Percentiles rank a stretch among this genome's conserved stretches.
These are phyloP conservation scores for Pygoscelis adeliae DNA, from an alignment of 2,113 vertebrate genomes.

Conservation along the genomic window DNA sequence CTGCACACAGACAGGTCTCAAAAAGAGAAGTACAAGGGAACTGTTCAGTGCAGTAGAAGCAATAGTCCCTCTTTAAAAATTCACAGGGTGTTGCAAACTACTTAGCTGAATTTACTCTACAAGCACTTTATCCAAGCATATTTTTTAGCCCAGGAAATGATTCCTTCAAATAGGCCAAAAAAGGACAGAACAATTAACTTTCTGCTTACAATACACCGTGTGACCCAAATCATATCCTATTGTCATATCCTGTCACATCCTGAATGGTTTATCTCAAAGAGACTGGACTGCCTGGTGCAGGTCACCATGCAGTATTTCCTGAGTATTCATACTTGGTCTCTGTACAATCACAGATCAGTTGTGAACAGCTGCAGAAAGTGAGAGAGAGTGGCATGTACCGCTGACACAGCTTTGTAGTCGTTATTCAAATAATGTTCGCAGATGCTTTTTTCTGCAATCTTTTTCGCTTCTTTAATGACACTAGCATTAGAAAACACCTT, in stretches of 20 bases:
- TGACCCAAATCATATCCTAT: background rate
- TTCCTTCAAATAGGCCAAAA: background rate
- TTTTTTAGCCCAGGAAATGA: background rate
- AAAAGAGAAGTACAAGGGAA: background rate
- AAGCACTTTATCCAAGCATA: background rate
- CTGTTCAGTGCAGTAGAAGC: background rate
- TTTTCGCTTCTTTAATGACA: background rate
- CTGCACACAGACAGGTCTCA: background rate
- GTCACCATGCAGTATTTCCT: background rate
- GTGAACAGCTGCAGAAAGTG: slow-evolving; percentile 22
- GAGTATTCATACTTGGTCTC: background rate
- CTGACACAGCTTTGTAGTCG: background rate
- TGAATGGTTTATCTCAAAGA: background rate
- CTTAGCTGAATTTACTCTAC: background rate
- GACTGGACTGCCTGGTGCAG: background rate
- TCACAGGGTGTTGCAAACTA: background rate
- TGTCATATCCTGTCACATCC: background rate
- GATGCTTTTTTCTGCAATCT: background rate
- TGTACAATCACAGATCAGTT: background rate
- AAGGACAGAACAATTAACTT: background rate
- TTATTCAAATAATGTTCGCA: background rate
- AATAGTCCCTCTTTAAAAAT: background rate
- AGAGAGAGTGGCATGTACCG: background rate
- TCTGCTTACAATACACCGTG: background rate
- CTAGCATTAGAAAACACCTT: background rate